These are phyloP conservation scores for Eptatretus burgeri DNA, from an alignment of 2,113 vertebrate genomes.

Conservation along the genomic window DNA sequence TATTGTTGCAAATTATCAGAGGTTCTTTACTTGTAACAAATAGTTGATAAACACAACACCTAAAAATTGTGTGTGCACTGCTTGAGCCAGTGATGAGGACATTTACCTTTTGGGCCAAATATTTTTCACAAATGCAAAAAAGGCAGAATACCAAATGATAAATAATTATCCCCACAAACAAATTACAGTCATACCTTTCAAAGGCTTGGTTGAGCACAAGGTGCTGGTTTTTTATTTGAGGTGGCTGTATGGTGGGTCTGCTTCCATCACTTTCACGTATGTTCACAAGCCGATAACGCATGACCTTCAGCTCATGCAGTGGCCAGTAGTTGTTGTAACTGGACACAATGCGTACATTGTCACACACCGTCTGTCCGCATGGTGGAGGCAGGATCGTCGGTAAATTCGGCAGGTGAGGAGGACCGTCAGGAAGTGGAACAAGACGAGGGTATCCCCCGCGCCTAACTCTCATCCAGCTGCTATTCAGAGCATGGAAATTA, in stretches of 20 bases:
- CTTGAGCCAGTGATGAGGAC: too few species aligned
- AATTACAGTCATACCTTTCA: slow-evolving; percentile 7
- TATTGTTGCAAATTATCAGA: too few species aligned
- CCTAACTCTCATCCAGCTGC: slow-evolving; percentile 31
- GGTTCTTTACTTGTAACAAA: too few species aligned
- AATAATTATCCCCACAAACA: too few species aligned
- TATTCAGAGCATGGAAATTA: slow-evolving; percentile 21
- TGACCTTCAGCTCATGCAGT: slow-evolving; percentile 27
- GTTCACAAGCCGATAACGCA: slow-evolving; percentile 56
- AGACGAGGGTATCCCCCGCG: slow-evolving; percentile 23
- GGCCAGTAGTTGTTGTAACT: slow-evolving; percentile 50
- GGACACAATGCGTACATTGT: slow-evolving; percentile 42
- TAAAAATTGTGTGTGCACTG: too few species aligned
- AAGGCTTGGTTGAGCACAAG: slow-evolving; percentile 33
- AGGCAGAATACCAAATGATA: too few species aligned
- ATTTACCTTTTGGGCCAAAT: too few species aligned
- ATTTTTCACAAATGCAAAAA: too few species aligned
- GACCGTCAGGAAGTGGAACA: too few species aligned
- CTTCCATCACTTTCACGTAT: slow-evolving; percentile 25
- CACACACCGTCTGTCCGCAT: slow-evolving; percentile 50
- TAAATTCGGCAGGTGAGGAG: background rate
- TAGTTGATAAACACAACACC: too few species aligned
- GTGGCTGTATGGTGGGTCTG: slow-evolving; percentile 28
- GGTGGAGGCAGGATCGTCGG: slow-evolving; percentile 26
- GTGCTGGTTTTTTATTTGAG: slow-evolving; percentile 45